Base-by-base conservation (phyloP, 2,797 vertebrate genomes). In the Lepus oiostolus region DNA sequence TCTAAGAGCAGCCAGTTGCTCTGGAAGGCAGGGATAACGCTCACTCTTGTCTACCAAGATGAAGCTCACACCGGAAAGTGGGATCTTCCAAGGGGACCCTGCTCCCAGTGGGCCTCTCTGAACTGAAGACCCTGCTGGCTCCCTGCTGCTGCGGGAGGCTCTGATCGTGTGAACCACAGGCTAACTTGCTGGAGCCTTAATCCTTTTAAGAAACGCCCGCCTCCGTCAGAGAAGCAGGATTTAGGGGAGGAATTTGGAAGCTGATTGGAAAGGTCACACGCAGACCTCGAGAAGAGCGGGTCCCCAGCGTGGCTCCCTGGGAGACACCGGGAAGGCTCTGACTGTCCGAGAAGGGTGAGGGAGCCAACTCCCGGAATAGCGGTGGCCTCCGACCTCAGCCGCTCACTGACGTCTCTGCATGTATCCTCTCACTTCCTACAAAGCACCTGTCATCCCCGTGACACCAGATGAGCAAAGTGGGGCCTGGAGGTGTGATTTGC, bases 151-250 rank as follows among this genome's bases (percentile, higher is more conserved):
- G 62, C 63, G 77, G 28, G 68, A 94, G 54, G 68, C 35, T 83
- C 17, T 62, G 58, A 65, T 63, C 35, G 1, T 62, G 10, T 74
- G 80, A 95, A 26, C 62, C 72, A 85, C 71, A 89, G 83, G 28
- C 86, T 72, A 42, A 75, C 22, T 74, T 81, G 42, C 30, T 67
- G 80, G 88, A 94, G 26, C 35, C 86, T 30, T 88, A 89, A 87
- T 68, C 58, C 84, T 89, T 63, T 87, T 81, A 38, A 75, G 65
- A 87, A 81, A 65, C 6, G 50, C 10, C 38, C 9, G 5, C 5
- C 10, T 70, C 47, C 7, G 26, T 79, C 71, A 80, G 68, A 94
- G 85, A 90, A 94, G 58, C 35, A 68, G 87, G 38, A 67, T 68
- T 85, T 91, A 76, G 81, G 26, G 80, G 32, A 70, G 24, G n/a